These are phyloP conservation scores for Metaphire vulgaris DNA, from an alignment of 1,140 invertebrate species.

Conservation along the genomic window DNA sequence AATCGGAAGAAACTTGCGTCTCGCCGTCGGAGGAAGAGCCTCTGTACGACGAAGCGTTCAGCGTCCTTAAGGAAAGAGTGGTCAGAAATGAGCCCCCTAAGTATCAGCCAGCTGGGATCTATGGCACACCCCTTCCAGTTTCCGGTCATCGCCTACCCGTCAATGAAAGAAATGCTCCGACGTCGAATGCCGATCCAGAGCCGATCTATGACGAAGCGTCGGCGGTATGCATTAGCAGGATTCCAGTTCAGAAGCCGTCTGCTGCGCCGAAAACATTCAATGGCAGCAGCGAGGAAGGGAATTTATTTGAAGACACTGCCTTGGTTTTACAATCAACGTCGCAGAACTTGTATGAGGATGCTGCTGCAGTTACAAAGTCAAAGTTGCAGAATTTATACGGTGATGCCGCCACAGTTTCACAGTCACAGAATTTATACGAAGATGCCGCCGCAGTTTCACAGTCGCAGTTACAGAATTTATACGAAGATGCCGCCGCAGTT, in stretches of 20 bases:
- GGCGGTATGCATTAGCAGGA: not conserved
- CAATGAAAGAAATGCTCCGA: not conserved
- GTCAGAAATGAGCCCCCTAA: too few species aligned
- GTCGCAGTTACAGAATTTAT: too few species aligned
- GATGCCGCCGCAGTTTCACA: too few species aligned
- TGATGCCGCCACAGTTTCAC: too few species aligned
- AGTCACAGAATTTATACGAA: too few species aligned
- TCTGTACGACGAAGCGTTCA: not conserved
- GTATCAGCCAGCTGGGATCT: too few species aligned
- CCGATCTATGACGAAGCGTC: not conserved
- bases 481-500: too few species aligned
- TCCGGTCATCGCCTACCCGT: not conserved
- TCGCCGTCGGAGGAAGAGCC: too few species aligned
- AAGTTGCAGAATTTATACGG: too few species aligned
- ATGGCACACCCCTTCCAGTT: not conserved
- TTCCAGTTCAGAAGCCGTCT: not conserved
- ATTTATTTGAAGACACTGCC: not conserved
- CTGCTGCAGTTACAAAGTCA: not conserved
- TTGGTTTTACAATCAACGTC: not conserved
- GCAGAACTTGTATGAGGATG: not conserved
- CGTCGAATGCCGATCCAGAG: not conserved
- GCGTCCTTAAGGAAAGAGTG: too few species aligned
- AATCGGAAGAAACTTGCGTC: too few species aligned
- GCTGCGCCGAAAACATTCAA: too few species aligned
- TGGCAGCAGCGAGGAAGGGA: not conserved